phyloP scores from a whole-genome alignment of 1,140 invertebrate species.

The Magallana angulata region DNA sequence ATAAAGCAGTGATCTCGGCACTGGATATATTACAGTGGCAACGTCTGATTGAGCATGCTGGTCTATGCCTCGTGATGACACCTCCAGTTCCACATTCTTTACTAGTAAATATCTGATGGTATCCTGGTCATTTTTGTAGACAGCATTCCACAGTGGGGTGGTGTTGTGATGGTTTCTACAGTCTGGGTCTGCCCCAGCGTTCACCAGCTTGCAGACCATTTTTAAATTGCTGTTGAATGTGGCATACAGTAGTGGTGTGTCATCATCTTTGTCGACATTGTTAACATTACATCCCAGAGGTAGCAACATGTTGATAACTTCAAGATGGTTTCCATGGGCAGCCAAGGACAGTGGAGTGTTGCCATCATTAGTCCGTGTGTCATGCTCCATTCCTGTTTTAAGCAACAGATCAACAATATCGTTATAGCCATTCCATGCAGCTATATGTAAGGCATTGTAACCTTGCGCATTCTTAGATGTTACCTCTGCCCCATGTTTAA shows the following conservation, averaged over 20 bases:
- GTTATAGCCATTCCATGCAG: slow-evolving; percentile 70
- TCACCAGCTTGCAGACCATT: slow-evolving; percentile 62
- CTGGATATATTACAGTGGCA: slow-evolving; percentile 59
- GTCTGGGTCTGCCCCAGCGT: slow-evolving; percentile 71
- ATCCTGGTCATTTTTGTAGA: slow-evolving; percentile 61
- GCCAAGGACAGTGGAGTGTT: slow-evolving; percentile 73
- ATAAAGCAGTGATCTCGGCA: slow-evolving; percentile 65
- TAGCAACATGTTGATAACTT: slow-evolving; percentile 66
- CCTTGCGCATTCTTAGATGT: slow-evolving; percentile 56
- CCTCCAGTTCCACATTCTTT: slow-evolving; percentile 69
- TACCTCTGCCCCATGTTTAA: slow-evolving; percentile 62
- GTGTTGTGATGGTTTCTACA: slow-evolving; percentile 60
- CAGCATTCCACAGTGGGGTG: slow-evolving; percentile 75
- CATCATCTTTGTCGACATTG: slow-evolving; percentile 71
- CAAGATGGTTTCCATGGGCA: slow-evolving; percentile 64
- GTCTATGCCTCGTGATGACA: slow-evolving; percentile 64
- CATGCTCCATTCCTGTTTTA: slow-evolving; percentile 59
- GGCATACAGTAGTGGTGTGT: slow-evolving; percentile 73
- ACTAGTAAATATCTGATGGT: slow-evolving; percentile 67
- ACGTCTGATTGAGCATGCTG: slow-evolving; percentile 66
- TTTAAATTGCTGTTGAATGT: slow-evolving; percentile 69
- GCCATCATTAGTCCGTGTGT: slow-evolving; percentile 64
- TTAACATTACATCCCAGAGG: slow-evolving; percentile 71
- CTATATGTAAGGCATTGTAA: slow-evolving; percentile 69
- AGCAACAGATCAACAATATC: slow-evolving; percentile 62